Conservation (phyloP, 1,140 invertebrate genomes). For the Platorchestia sp. region DNA sequence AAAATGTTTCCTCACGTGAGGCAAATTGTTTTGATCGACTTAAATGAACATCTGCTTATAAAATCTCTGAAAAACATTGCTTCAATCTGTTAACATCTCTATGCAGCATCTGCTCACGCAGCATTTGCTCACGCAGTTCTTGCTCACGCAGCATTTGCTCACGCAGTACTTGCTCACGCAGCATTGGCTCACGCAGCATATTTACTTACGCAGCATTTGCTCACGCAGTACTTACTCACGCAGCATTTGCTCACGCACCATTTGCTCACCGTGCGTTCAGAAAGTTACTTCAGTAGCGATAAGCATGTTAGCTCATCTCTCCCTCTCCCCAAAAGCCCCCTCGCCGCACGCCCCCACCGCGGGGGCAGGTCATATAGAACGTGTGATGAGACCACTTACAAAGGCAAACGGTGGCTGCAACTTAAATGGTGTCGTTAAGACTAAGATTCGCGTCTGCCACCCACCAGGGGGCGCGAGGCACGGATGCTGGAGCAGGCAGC, state of each 20-base stretch:
- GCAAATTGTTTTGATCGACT: no score
- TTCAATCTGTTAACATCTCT: no score
- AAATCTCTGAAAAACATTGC: no score
- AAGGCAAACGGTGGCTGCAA: constrained; percentile 50
- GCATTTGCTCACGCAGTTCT: no score
- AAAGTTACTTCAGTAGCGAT: not conserved
- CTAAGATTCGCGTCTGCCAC: constrained; percentile 1
- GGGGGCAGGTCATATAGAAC: constrained; percentile 35
- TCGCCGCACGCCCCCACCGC: not conserved
- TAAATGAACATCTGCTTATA: no score
- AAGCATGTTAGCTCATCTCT: not conserved
- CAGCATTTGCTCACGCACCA: no score
- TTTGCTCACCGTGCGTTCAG: not conserved
- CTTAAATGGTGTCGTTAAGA: constrained; percentile 50
- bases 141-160: no score
- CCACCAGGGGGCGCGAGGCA: not conserved
- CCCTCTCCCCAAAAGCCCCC: not conserved
- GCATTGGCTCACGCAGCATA: no score
- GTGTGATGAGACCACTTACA: constrained; percentile 50
- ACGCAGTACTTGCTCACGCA: not conserved
- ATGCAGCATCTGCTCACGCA: no score
- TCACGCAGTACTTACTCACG: no score
- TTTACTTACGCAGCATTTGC: no score
- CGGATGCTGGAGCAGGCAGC: not conserved
- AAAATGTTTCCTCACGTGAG: no score